Base-by-base conservation (phyloP, 2,888 invertebrate species). In the Ochropleura leucogaster region DNA sequence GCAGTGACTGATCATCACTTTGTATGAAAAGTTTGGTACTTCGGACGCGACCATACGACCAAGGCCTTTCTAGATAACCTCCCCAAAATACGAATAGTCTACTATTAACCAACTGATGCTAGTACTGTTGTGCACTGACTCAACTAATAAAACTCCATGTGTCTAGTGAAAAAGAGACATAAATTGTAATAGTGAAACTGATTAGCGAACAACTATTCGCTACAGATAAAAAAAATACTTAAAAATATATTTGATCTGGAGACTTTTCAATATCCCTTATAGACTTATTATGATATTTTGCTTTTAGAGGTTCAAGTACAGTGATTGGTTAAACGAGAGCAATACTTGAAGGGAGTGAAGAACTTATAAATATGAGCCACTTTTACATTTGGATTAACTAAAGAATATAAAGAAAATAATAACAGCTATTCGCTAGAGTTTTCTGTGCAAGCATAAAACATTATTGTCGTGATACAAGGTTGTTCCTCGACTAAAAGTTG, bases 51-150 rank as follows among this genome's bases (percentile, higher is more conserved):
- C 64, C 9, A 46, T 9, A 18, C 18, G 18, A 46, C 44, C 63
- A 63, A 30, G 18, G 30, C 14, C 20, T 42, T 6, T n/a, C n/a
- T 3, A 62, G 9, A 1, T 59, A 30, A 8, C 44, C 10, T 18
- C 5, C n/a, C 42, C 42, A 46, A n/a, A 51, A 49, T 60, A 60
- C 16, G 49, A n/a, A 65, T 49, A n/a, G 9, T 44, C 9, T 18
- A 49, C 12, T 42, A n/a, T 9, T 30, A 57, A 4, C 42, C 18
- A 74, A 30, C 53, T 44, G 12, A 0, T 49, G 30, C 3, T 47
- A 20, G 3, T 20, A 51, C 55, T 49, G 16, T 30, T 44, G 47
- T 6, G 7, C 55, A 76, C 66, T 4, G 44, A 65, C 65, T 74
- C 0, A 47, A 30, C 10, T 68, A 20, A 7, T 16, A 16, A n/a